Evolutionary conservation across 2,888 invertebrate genomes (phyloP).

Genomic region (Drosophila recens): DNA sequence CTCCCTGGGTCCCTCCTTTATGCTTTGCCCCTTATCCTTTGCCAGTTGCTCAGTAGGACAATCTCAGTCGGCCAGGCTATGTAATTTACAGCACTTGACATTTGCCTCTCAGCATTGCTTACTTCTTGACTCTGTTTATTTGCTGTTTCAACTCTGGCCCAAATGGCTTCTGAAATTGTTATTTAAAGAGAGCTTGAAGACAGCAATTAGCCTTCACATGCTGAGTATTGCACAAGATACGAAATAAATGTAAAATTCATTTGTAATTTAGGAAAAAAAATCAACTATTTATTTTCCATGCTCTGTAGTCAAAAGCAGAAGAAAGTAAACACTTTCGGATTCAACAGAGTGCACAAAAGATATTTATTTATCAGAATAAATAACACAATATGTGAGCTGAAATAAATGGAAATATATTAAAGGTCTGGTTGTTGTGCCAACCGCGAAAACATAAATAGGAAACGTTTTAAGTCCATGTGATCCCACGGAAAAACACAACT

Average conservation of each 20-base stretch:
- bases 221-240: background rate
- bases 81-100: constrained; percentile 63
- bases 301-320: too few species aligned
- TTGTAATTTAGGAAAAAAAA: background rate
- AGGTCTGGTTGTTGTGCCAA: background rate
- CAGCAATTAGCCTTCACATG: constrained; percentile 9
- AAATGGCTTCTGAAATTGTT: constrained; percentile 17
- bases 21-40: constrained; percentile 27
- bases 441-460: constrained; percentile 29
- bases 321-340: too few species aligned
- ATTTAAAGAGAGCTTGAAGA: background rate
- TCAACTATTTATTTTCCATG: background rate
- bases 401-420: background rate
- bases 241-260: background rate
- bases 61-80: constrained; percentile 38
- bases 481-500: constrained; percentile 21
- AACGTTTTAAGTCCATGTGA: constrained; percentile 3
- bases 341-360: too few species aligned
- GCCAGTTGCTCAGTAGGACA: constrained; percentile 32
- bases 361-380: too few species aligned
- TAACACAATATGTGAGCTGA: too few species aligned
- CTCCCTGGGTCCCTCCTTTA: constrained; percentile 6
- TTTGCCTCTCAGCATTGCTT: constrained; percentile 38
- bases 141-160: constrained; percentile 37
- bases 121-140: constrained; percentile 32